Evolutionary conservation across 1,140 invertebrate genomes (phyloP).

Genomic region (Trachelipus rathkii): DNA sequence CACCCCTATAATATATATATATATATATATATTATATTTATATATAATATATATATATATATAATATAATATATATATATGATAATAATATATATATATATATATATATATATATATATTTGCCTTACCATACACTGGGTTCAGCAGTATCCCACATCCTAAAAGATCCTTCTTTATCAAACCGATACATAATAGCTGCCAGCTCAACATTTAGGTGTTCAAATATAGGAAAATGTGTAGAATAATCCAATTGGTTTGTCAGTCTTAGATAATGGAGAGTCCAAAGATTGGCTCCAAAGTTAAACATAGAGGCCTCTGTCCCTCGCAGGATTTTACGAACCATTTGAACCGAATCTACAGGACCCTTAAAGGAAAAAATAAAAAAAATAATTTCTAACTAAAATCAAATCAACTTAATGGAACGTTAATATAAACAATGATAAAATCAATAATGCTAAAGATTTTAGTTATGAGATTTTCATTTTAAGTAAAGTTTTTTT

Average conservation of each 20-base stretch:
- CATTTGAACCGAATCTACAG: constrained; percentile 38
- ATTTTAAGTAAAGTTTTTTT: too few relatives aligned
- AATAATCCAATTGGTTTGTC: constrained; percentile 56
- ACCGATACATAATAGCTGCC: constrained; percentile 52
- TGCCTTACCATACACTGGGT: constrained; percentile 54
- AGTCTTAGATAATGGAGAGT: constrained; percentile 59
- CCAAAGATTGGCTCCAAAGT: constrained; percentile 59
- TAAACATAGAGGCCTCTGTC: constrained; percentile 58
- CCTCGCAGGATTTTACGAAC: constrained; percentile 48
- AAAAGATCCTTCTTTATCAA: constrained; percentile 51
- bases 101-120: too few relatives aligned
- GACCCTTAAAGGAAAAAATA: neutral
- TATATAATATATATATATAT: too few relatives aligned
- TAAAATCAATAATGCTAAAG: too few relatives aligned
- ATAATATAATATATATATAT: too few relatives aligned
- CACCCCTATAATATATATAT: too few relatives aligned
- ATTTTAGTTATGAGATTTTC: too few relatives aligned
- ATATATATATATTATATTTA: too few relatives aligned
- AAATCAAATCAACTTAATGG: too few relatives aligned
- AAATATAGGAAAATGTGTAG: constrained; percentile 49
- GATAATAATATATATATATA: too few relatives aligned
- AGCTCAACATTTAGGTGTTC: constrained; percentile 54
- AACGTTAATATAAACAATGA: too few relatives aligned
- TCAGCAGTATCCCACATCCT: constrained; percentile 52
- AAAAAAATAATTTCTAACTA: too few relatives aligned